phyloP scores from a whole-genome alignment of 2,888 invertebrate species.

The Harpagoxenus sublaevis region DNA sequence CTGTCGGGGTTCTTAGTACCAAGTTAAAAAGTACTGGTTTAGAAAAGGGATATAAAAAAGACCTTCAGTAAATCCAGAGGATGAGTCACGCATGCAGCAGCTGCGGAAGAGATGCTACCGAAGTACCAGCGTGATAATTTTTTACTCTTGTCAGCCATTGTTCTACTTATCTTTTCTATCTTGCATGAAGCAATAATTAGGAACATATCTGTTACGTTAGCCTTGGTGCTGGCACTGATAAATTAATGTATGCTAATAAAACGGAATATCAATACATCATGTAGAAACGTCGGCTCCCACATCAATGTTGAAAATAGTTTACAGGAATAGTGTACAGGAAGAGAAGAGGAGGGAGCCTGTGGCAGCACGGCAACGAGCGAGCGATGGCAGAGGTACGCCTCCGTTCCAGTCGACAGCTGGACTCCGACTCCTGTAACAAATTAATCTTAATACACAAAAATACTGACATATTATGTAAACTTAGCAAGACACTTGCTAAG shows the following conservation, averaged over 20 bases:
- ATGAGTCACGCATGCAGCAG: conserved; percentile 98
- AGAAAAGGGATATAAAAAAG: conserved; percentile 39
- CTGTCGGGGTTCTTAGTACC: not conserved
- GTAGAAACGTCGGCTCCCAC: not conserved
- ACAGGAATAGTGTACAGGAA: not conserved
- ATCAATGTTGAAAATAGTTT: not conserved
- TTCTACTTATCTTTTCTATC: conserved; percentile 28
- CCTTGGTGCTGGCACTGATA: not conserved
- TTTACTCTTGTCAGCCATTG: conserved; percentile 78
- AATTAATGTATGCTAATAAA: not conserved
- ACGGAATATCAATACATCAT: not conserved
- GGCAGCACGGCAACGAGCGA: too few species aligned
- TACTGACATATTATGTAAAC: too few species aligned
- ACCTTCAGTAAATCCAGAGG: conserved; percentile 99
- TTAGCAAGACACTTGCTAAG: too few species aligned
- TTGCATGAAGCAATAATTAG: conserved; percentile 19
- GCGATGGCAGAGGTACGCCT: too few species aligned
- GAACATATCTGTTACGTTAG: conserved; percentile 15
- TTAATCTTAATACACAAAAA: too few species aligned
- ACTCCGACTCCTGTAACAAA: too few species aligned
- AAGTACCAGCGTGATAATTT: conserved; percentile 96
- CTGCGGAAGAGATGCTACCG: conserved; percentile 97
- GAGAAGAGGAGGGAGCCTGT: not conserved
- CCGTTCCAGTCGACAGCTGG: too few species aligned
- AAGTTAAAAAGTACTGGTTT: not conserved